These are phyloP conservation scores for Pteruthius melanotis DNA, from an alignment of 2,113 vertebrate species.

Conservation along the genomic window DNA sequence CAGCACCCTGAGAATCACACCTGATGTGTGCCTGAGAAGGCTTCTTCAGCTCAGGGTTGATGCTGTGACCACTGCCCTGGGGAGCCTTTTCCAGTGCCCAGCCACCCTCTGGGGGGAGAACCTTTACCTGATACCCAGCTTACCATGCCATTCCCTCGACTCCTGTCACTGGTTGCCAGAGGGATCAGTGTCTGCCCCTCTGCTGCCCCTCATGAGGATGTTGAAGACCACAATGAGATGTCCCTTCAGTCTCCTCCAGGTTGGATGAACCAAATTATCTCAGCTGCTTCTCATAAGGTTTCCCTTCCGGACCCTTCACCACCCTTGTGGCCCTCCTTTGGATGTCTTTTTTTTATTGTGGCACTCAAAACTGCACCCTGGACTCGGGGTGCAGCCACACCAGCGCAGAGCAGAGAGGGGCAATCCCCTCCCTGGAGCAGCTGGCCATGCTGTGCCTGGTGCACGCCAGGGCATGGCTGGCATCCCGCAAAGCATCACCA, in stretches of 20 bases:
- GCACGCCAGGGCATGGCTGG: not conserved
- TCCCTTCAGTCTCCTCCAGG: not conserved
- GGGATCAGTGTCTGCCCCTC: not conserved
- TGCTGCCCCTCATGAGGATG: not conserved
- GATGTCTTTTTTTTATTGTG: no score
- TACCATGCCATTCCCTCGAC: not conserved
- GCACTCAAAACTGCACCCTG: not conserved
- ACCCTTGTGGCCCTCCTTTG: not conserved
- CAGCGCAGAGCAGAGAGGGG: not conserved
- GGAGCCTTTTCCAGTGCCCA: not conserved
- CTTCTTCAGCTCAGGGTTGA: not conserved
- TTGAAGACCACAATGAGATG: not conserved
- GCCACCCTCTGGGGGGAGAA: not conserved
- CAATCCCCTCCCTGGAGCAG: not conserved
- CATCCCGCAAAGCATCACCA: not conserved
- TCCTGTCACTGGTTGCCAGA: not conserved
- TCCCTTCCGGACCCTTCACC: no score
- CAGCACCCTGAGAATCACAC: accelerated
- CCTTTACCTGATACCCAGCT: accelerated
- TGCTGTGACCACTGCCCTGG: not conserved
- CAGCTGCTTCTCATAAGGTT: not conserved
- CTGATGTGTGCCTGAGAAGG: no score
- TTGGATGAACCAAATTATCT: not conserved
- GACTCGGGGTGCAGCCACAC: accelerated
- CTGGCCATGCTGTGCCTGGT: not conserved